Evolutionary conservation across 2,888 invertebrate species (phyloP).

Genomic region (Dascillus cervinus): DNA sequence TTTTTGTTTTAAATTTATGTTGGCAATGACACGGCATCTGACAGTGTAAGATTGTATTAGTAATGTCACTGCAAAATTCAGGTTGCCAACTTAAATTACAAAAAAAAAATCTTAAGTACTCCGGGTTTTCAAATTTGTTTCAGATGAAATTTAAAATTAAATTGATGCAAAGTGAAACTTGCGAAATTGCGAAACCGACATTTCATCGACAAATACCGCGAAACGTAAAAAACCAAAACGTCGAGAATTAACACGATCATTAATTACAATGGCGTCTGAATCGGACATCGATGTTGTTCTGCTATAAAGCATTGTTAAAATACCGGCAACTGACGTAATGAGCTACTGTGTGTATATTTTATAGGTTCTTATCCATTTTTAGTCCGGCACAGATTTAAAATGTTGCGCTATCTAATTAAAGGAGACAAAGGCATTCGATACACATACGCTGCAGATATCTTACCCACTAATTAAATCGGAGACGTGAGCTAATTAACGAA

Average conservation of each 20-base stretch:
- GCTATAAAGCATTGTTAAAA: slow-evolving; percentile 37
- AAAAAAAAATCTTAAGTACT: too few relatives aligned
- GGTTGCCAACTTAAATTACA: too few relatives aligned
- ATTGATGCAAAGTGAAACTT: too few relatives aligned
- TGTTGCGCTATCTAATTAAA: slow-evolving; percentile 34
- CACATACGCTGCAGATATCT: slow-evolving; percentile 35
- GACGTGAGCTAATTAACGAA: slow-evolving; percentile 34
- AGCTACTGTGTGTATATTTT: slow-evolving; percentile 39
- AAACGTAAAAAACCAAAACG: slow-evolving; percentile 15
- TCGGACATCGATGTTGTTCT: slow-evolving; percentile 33
- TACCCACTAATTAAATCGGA: slow-evolving; percentile 39
- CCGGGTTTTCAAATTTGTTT: too few relatives aligned
- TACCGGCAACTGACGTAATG: slow-evolving; percentile 36
- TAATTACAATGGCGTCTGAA: slow-evolving; percentile 31
- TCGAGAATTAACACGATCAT: slow-evolving; percentile 18
- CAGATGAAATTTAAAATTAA: too few relatives aligned
- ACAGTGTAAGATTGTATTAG: too few relatives aligned
- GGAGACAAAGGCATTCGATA: slow-evolving; percentile 33
- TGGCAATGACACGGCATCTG: too few relatives aligned
- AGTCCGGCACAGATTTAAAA: slow-evolving; percentile 31
- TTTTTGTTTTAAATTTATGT: too few relatives aligned
- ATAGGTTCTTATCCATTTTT: slow-evolving; percentile 38
- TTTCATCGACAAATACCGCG: too few relatives aligned
- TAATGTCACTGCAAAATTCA: too few relatives aligned
- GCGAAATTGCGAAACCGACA: too few relatives aligned